Percentiles rank a stretch among this genome's conserved stretches.
Conservation (phyloP, 2,888 invertebrate genomes). For the Ophraella communa region DNA sequence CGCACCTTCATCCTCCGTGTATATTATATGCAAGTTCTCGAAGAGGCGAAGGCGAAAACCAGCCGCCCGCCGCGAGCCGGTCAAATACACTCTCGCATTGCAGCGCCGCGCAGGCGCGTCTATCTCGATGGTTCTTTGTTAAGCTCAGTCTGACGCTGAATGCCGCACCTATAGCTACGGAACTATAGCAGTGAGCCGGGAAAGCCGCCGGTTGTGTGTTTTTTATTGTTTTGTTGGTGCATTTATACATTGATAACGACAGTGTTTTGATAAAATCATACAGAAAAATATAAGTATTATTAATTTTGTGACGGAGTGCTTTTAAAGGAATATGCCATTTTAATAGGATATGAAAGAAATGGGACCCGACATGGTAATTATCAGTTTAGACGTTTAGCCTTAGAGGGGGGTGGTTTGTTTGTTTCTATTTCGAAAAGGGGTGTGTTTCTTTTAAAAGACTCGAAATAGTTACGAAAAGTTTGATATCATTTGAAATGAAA, state of each 20-base stretch:
- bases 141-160: constrained; percentile 55
- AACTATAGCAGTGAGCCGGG: constrained; percentile 55
- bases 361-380: constrained; percentile 80
- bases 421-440: constrained; percentile 32
- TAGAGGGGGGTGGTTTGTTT: constrained; percentile 36
- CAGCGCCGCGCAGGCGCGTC: constrained; percentile 53
- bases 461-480: background rate
- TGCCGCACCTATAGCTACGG: constrained; percentile 52
- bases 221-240: constrained; percentile 21
- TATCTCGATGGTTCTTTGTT: constrained; percentile 45
- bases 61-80: constrained; percentile 34
- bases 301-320: constrained; percentile 25
- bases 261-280: background rate
- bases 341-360: constrained; percentile 74
- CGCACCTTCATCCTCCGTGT: constrained; percentile 4
- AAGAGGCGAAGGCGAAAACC: constrained; percentile 28
- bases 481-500: no score
- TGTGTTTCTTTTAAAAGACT: constrained; percentile 17
- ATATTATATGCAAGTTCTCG: background rate
- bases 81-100: constrained; percentile 42
- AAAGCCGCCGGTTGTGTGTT: constrained; percentile 57
- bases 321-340: constrained; percentile 40
- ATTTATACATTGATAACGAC: constrained; percentile 3
- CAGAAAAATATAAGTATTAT: background rate
- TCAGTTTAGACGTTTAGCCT: background rate